A percentile compares a stretch with the other conserved stretches of the same genome.
These are phyloP conservation scores for Spicauda simplicius DNA, from an alignment of 2,888 invertebrate genomes.

Conservation along the genomic window DNA sequence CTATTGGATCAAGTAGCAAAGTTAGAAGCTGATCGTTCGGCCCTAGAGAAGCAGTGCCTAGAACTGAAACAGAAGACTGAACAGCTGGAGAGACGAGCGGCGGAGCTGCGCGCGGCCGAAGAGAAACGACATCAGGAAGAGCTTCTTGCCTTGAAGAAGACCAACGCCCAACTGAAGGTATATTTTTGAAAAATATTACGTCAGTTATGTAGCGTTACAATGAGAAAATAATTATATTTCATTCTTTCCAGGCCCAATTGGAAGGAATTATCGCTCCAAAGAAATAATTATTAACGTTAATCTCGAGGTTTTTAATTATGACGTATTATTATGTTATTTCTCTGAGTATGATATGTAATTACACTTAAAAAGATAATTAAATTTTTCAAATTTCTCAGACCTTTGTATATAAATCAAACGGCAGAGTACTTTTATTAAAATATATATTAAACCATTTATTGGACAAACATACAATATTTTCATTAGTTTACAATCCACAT, in stretches of 20 bases:
- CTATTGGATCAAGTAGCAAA: slow-evolving; percentile 90
- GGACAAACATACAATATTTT: slow-evolving; percentile 84
- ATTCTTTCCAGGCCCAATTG: slow-evolving; percentile 90
- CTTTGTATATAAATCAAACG: slow-evolving; percentile 51
- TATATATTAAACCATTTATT: slow-evolving; percentile 85
- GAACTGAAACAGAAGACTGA: too few species aligned
- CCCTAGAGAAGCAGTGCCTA: slow-evolving; percentile 86
- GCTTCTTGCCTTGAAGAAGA: slow-evolving; percentile 95
- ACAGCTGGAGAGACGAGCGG: slow-evolving; percentile 91
- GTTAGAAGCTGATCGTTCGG: slow-evolving; percentile 87
- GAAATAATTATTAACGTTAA: slow-evolving; percentile 84
- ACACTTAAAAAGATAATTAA: neutral
- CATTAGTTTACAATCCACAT: slow-evolving; percentile 83
- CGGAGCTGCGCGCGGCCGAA: slow-evolving; percentile 94
- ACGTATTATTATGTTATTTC: neutral
- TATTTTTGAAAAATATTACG: neutral
- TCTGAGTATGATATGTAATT: neutral
- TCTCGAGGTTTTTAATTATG: slow-evolving; percentile 38
- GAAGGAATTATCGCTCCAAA: slow-evolving; percentile 98
- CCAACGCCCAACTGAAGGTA: slow-evolving; percentile 96
- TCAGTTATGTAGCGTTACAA: neutral
- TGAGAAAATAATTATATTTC: neutral
- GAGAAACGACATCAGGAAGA: slow-evolving; percentile 97
- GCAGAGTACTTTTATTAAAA: slow-evolving; percentile 75
- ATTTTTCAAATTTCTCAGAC: neutral